phyloP scores from a whole-genome alignment of 2,113 vertebrate species.

The Rattus rattus region DNA sequence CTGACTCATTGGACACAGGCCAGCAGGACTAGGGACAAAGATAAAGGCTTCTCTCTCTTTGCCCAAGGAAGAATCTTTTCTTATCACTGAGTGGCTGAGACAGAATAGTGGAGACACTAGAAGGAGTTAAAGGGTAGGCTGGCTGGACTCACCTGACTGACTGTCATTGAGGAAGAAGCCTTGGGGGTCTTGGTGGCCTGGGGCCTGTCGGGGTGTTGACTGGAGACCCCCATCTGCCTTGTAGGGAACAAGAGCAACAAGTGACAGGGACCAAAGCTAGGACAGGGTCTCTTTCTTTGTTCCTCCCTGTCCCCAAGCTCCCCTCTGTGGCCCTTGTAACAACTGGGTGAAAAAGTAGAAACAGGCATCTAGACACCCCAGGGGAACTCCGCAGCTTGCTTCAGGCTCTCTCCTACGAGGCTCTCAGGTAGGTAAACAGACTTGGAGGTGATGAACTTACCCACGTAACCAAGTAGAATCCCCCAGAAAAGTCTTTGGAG shows the following conservation, averaged over 20 bases:
- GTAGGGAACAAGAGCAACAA: conserved; percentile 83
- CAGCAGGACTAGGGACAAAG: neutral
- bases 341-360: neutral
- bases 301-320: neutral
- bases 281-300: neutral
- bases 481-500: neutral
- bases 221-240: conserved; percentile 96
- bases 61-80: neutral
- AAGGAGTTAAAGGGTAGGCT: neutral
- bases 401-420: neutral
- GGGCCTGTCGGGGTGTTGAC: conserved; percentile 89
- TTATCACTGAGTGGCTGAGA: neutral
- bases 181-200: conserved; percentile 88
- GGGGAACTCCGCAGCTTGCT: neutral
- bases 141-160: conserved; percentile 89
- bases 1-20: neutral
- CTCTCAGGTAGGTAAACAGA: neutral
- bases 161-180: conserved; percentile 86
- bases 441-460: neutral
- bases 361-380: no score
- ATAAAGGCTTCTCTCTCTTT: neutral
- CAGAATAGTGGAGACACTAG: neutral
- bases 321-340: neutral
- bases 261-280: conserved; percentile 41
- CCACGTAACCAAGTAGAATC: neutral